These are phyloP conservation scores for Eugnorisma glareosa DNA, from an alignment of 2,888 invertebrate genomes.

Conservation along the genomic window DNA sequence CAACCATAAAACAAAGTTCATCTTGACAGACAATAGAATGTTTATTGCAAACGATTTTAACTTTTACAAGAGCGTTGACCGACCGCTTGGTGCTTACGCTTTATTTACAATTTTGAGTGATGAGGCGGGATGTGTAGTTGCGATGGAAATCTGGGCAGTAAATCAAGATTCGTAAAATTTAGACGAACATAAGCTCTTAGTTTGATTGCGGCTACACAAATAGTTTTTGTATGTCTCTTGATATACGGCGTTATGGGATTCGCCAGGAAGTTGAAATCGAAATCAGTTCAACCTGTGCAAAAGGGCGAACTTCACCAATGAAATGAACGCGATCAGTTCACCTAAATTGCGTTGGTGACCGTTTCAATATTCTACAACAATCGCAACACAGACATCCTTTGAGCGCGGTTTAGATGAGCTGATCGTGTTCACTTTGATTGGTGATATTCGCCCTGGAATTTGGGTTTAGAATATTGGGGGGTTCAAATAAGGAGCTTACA, in stretches of 20 bases:
- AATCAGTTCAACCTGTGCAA: not conserved
- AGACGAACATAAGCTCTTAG: constrained; percentile 18
- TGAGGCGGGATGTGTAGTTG: constrained; percentile 21
- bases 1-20: constrained; percentile 75
- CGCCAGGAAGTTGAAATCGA: not conserved
- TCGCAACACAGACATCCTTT: not conserved
- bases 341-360: too few species aligned
- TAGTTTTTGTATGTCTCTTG: not conserved
- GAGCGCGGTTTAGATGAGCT: not conserved
- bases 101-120: constrained; percentile 42
- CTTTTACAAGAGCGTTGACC: constrained; percentile 76
- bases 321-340: not conserved
- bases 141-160: constrained; percentile 36
- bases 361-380: not conserved
- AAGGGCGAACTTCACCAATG: not conserved
- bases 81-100: constrained; percentile 35
- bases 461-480: not conserved
- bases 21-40: constrained; percentile 76
- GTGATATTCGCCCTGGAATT: not conserved
- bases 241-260: not conserved
- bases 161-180: constrained; percentile 34
- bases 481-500: not conserved
- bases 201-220: constrained; percentile 20
- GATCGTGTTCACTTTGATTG: not conserved
- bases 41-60: constrained; percentile 75